A percentile compares a stretch with the other conserved stretches of the same genome.
phyloP scores from a whole-genome alignment of 92 coral and sea anemone genomes.

The Siderastrea radians region DNA sequence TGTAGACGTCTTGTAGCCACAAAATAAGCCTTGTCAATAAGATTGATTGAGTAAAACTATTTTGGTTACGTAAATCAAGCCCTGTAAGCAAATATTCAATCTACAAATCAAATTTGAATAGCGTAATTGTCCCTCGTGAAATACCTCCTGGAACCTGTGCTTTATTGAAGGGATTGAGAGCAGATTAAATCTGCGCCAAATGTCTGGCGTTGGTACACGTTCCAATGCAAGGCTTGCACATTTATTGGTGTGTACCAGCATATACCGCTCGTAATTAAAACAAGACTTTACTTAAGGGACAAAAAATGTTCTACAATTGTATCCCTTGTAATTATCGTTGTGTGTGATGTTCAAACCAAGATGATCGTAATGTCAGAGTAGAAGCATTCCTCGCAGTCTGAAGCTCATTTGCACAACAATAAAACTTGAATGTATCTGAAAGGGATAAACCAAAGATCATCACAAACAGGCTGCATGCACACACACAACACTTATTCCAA shows the following conservation, averaged over 20 bases:
- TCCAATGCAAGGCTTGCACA: background rate
- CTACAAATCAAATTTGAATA: slow-evolving; percentile 23
- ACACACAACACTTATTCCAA: slow-evolving; percentile 50
- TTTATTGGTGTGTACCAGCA: background rate
- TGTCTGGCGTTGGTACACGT: slow-evolving; percentile 11
- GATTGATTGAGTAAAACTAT: slow-evolving; percentile 30
- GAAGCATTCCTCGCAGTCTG: background rate
- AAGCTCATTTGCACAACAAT: slow-evolving; percentile 46
- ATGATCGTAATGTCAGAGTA: background rate
- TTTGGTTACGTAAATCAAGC: slow-evolving; percentile 20
- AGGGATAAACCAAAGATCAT: slow-evolving; percentile 51
- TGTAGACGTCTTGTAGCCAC: background rate
- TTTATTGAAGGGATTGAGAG: slow-evolving; percentile 21
- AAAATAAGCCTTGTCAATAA: slow-evolving; percentile 15
- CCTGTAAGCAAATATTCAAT: slow-evolving; percentile 33
- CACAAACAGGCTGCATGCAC: slow-evolving; percentile 42
- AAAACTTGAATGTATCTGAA: slow-evolving; percentile 18
- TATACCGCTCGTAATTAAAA: background rate
- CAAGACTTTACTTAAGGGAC: too few relatives aligned
- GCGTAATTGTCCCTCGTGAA: slow-evolving; percentile 2
- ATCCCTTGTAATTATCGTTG: background rate
- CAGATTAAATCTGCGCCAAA: slow-evolving; percentile 40
- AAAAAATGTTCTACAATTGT: background rate
- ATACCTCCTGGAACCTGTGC: slow-evolving; percentile 18
- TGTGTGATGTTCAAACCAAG: background rate